Conservation (phyloP, 2,113 vertebrate genomes). For the Callospermophilus lateralis region DNA sequence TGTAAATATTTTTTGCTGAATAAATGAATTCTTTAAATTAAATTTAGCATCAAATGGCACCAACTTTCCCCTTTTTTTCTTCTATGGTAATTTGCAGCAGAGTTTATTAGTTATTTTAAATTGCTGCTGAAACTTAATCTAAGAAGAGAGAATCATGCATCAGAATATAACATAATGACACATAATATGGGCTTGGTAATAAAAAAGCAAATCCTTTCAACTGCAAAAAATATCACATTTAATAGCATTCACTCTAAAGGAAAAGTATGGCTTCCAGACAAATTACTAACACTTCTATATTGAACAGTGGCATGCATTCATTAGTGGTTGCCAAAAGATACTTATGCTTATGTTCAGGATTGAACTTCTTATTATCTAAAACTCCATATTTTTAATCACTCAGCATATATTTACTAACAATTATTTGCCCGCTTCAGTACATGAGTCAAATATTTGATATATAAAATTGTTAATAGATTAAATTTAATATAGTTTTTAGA, state of each 20-base stretch:
- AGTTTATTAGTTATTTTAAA: conserved; percentile 81
- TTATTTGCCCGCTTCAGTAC: conserved; percentile 30
- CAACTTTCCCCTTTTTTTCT: conserved; percentile 56
- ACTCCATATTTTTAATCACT: conserved; percentile 46
- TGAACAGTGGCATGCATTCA: neutral
- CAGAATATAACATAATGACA: conserved; percentile 79
- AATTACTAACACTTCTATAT: conserved; percentile 33
- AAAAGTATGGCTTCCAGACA: neutral
- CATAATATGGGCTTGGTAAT: conserved; percentile 56
- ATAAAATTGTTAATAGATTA: conserved; percentile 57
- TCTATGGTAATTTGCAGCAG: conserved; percentile 69
- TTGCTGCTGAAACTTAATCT: conserved; percentile 79
- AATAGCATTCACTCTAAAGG: conserved; percentile 58
- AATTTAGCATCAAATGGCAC: conserved; percentile 68
- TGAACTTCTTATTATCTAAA: conserved; percentile 50
- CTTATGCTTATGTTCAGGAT: neutral
- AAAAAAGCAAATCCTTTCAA: conserved; percentile 66
- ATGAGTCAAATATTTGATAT: conserved; percentile 39
- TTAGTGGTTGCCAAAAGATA: conserved; percentile 51
- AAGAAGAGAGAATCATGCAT: conserved; percentile 78
- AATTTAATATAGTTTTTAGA: conserved; percentile 46
- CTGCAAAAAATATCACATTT: conserved; percentile 44
- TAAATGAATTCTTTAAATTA: conserved; percentile 78
- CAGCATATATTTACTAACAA: conserved; percentile 55
- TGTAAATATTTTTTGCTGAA: conserved; percentile 83